Base-by-base conservation (phyloP, 2,888 invertebrate genomes). In the Gerris lacustris region DNA sequence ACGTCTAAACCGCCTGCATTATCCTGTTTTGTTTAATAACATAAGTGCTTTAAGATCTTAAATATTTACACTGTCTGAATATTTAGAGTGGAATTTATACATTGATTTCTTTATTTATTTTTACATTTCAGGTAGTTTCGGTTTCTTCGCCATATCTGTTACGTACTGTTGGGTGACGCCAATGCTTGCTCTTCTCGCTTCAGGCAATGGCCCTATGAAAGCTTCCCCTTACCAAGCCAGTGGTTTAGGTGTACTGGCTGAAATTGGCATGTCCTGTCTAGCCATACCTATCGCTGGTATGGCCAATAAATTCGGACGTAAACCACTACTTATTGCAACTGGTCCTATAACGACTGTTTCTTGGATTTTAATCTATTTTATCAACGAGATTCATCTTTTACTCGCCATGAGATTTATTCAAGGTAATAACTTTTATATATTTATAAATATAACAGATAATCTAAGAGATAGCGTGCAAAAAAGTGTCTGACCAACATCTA, bases 261-360 rank as follows among this genome's bases (percentile, higher is more conserved):
- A 72, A 67, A 72, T 72, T 71, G 74, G 73, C 71, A 74, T 73
- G 74, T 75, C 75, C 78, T 74, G 77, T 71, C 74, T 75, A 75
- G 71, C 71, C 67, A 55, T 69, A 66, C 6, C 69, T 62, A 45
- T 43, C 44, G 71, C 68, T 11, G 83, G 85, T 83, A 78, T 77
- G 82, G 85, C 84, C 55, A 55, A 55, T 15, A 11, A 11, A 9
- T 1, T 55, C 11, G 55, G 55, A 55, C 9, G 55, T 1, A 55
- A 55, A 15, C 55, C 55, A 4, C 15, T 55, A 15, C 55, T 55
- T 2, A 11, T 55, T 9, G 9, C 15, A 11, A 55, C 55, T 11
- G 55, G 55, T 9, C 55, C 55, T 55, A 55, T 55, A 55, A 15
- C 15, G 55, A 55, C 55, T 11, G 55, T 15, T 11, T 11, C 55